Evolutionary conservation across 2,113 vertebrate species (phyloP), one percentile per base, ranked within the genome.

Genomic region (Pachyramphus minor): DNA sequence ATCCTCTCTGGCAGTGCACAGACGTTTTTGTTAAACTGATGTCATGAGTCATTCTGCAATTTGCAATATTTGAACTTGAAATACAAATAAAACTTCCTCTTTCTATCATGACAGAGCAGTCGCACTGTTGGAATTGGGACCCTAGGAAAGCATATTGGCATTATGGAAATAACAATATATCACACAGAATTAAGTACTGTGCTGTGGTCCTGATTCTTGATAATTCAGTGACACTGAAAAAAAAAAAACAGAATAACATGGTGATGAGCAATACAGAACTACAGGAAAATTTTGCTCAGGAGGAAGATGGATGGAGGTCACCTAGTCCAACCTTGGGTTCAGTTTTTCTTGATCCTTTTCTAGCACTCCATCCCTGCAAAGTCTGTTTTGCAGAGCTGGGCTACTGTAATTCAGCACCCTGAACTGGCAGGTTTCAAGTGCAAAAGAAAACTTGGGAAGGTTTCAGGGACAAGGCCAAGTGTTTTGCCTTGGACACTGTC

Each of bases 331-430:
- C 6, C 25, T 30, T 4, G 12, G 15, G 13, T 72, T 90, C 6
- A 6, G 9, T 56, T 85, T 75, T 66, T 60, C 30, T 12, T 3
- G 0, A 24, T 35, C 8, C 12, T 84, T 89, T 67, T 52, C 44
- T 23, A 45, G 39, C 0, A 0, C 37, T 66, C 24, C 0, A 1
- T 85, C 42, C 31, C 60, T 37, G 58, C 53, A 33, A 17, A 3
- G 4, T 52, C 33, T 56, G 8, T 0, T 49, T 64, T 64, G 27
- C 27, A 64, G 64, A 73, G 14, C 44, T 44, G 41, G 33, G 33
- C 67, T 89, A 39, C 45, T 84, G 37, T 35, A 37, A 50, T 72
- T 75, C 33, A 27, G 33, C 44, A n/a, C 8, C 35, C 47, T 23
- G 15, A 83, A 53, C 31, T 1, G 1, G 27, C 27, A n/a, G 5